Percentiles rank a stretch among this genome's conserved stretches.
Conservation (phyloP, 2,797 vertebrate species). For the Podarcis siculus region DNA sequence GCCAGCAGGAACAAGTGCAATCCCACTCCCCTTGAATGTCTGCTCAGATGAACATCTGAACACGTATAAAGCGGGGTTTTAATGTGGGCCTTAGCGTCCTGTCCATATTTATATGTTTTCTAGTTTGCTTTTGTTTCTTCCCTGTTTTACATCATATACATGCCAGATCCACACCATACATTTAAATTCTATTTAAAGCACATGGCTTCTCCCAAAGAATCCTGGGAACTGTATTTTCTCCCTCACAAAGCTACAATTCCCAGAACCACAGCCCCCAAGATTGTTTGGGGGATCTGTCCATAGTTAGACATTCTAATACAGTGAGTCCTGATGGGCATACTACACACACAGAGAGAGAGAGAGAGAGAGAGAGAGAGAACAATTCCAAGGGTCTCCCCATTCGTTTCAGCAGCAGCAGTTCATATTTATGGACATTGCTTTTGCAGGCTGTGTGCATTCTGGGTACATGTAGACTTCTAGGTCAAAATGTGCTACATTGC, state of each 20-base stretch:
- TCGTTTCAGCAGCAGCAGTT: neutral
- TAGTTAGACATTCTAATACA: neutral
- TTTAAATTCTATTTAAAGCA: too few relatives aligned
- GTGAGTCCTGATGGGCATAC: neutral
- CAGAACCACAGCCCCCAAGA: too few relatives aligned
- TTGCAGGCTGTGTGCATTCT: neutral
- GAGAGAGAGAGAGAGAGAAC: too few relatives aligned
- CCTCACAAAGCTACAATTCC: too few relatives aligned
- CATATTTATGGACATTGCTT: neutral
- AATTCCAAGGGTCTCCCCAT: neutral
- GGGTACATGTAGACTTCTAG: neutral
- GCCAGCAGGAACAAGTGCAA: neutral
- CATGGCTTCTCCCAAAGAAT: too few relatives aligned
- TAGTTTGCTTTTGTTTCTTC: too few relatives aligned
- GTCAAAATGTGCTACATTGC: neutral
- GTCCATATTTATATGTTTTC: neutral
- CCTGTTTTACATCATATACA: neutral
- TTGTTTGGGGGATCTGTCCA: too few relatives aligned
- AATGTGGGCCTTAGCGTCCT: neutral
- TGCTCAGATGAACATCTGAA: neutral
- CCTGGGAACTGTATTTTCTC: too few relatives aligned
- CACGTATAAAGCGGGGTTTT: neutral
- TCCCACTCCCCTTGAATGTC: neutral
- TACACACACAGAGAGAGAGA: accelerated
- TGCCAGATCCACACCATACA: too few relatives aligned